Evolutionary conservation across 2,113 vertebrate species (phyloP), one percentile per base, ranked within the genome.

Genomic region (Grallaria varia): DNA sequence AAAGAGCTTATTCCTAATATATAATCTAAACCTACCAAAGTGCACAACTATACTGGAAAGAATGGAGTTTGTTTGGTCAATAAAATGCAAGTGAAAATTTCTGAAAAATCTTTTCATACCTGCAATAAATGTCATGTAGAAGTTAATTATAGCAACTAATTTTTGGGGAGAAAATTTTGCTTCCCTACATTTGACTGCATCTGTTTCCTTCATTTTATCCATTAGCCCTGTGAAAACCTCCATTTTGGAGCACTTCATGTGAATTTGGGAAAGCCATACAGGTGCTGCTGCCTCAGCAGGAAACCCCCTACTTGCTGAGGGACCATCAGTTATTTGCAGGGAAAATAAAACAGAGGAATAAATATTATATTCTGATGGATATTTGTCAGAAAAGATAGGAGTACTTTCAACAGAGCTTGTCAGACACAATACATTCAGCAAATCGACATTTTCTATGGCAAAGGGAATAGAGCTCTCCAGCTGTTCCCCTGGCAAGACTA

Each of bases 341-440:
- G 56, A 95, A 97, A 95, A 82, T 94, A 91, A 97, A 98, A 95
- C 88, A 97, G 96, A 97, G 87, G 91, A 97, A 98, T 97, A 97
- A 98, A 98, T 98, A 98, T 97, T 97, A 97, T 94, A 98, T 98
- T 95, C 77, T 97, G 97, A 98, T 97, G 96, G 97, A 97, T 97
- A 97, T 91, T 98, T 98, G 93, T 98, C 97, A 97, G 89, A 88
- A 94, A 96, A 96, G 45, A 95, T 89, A 94, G 76, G 56, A 96
- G 73, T 90, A 66, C 93, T 98, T 97, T 97, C 95, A 97, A 1
- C 45, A 72, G 93, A 93, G 80, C 86, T 97, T 97, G 96, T 98
- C 96, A 98, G 97, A 96, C 91, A 95, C 90, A 95, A 93, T 95
- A 66, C 87, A 0, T 96, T 95, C 96, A 75, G 64, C 93, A 94